These are phyloP conservation scores for Lagria hirta DNA, from an alignment of 2,888 invertebrate genomes.

Conservation along the genomic window DNA sequence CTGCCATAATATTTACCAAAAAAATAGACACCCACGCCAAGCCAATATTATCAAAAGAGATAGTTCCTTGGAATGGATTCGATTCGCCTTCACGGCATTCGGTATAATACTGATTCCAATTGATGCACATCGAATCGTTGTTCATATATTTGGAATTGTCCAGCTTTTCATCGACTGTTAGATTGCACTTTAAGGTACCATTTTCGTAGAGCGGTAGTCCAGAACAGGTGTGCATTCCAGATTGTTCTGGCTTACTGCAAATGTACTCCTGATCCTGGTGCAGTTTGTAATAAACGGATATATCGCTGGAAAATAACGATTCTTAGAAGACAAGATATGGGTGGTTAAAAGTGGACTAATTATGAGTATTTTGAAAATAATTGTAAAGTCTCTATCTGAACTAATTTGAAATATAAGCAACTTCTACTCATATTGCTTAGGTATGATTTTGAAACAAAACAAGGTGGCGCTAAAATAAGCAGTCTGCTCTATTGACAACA, in stretches of 20 bases:
- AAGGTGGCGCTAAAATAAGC: no score
- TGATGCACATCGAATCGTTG: constrained; percentile 74
- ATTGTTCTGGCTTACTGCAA: constrained; percentile 89
- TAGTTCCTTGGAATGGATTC: constrained; percentile 98
- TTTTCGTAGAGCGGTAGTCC: constrained; percentile 79
- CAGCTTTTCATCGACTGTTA: constrained; percentile 55
- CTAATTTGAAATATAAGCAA: no score
- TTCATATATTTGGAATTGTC: constrained; percentile 38
- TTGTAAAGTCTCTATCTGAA: no score
- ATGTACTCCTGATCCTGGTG: constrained; percentile 91
- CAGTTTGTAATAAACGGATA: constrained; percentile 72
- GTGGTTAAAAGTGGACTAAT: background rate
- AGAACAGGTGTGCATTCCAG: constrained; percentile 90
- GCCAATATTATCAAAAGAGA: constrained; percentile 99
- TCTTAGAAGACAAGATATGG: background rate
- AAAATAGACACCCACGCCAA: constrained; percentile 99
- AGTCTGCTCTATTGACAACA: no score
- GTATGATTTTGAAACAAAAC: no score
- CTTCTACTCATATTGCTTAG: no score
- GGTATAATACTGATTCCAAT: constrained; percentile 99
- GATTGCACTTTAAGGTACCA: constrained; percentile 76
- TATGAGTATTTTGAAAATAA: no score
- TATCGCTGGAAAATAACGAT: constrained; percentile 56
- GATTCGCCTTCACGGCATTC: constrained; percentile 88
- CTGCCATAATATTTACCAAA: constrained; percentile 73